Conservation (phyloP, 2,888 invertebrate species). For the Chloromyia formosa region DNA sequence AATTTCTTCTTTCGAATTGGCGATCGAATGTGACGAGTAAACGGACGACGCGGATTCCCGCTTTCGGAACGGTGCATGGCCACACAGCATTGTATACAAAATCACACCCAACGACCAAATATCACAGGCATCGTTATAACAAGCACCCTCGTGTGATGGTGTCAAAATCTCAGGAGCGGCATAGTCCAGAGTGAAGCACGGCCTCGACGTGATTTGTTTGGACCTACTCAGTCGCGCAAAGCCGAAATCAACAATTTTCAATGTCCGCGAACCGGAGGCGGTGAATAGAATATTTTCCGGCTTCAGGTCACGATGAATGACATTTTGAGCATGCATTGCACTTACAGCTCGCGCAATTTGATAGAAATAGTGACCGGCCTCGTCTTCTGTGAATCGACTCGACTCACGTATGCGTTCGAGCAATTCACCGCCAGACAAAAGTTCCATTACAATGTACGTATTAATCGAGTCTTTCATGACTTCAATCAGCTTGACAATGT, state of each 20-base stretch:
- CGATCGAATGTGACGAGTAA: conserved; percentile 51
- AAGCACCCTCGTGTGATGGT: conserved; percentile 55
- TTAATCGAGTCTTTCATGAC: conserved; percentile 86
- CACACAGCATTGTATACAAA: conserved; percentile 77
- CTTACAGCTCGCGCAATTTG: conserved; percentile 85
- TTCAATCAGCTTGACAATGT: conserved; percentile 85
- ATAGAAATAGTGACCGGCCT: conserved; percentile 81
- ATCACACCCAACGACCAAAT: conserved; percentile 96
- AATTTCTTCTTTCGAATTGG: conserved; percentile 43
- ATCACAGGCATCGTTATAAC: conserved; percentile 92
- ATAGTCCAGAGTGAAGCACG: conserved; percentile 88
- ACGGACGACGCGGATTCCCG: background rate
- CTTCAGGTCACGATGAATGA: conserved; percentile 94
- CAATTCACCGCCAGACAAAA: conserved; percentile 85
- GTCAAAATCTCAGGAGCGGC: conserved; percentile 92
- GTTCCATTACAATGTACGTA: conserved; percentile 90
- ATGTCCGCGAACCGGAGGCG: conserved; percentile 64
- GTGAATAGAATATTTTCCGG: conserved; percentile 76
- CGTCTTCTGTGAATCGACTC: conserved; percentile 76
- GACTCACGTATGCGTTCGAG: conserved; percentile 72
- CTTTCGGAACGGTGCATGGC: conserved; percentile 80
- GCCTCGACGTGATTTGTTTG: conserved; percentile 71
- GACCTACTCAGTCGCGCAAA: conserved; percentile 71
- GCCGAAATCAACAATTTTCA: conserved; percentile 96
- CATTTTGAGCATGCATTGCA: conserved; percentile 83